Evolutionary conservation across 2,113 vertebrate species (phyloP).

Genomic region (Passerina amoena): DNA sequence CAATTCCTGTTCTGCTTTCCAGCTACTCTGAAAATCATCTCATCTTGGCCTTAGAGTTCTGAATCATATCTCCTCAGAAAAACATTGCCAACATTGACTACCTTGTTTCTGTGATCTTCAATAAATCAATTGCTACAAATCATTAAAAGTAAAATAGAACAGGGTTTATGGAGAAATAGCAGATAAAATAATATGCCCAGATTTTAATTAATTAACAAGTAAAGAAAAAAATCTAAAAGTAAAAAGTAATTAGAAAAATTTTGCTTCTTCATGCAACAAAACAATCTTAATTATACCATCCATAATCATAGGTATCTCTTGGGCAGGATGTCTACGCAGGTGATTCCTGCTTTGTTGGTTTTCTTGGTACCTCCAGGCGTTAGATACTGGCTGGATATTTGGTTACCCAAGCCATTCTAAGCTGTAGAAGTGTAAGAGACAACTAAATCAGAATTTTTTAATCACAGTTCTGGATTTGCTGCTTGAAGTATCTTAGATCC

Average conservation of each 20-base stretch:
- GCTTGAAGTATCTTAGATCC: background rate
- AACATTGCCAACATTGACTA: background rate
- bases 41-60: background rate
- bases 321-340: background rate
- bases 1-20: background rate
- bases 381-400: background rate
- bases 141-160: background rate
- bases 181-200: background rate
- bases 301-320: background rate
- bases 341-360: background rate
- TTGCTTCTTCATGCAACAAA: background rate
- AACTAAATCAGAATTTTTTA: background rate
- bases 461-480: background rate
- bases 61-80: background rate
- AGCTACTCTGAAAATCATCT: background rate
- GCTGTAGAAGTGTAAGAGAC: background rate
- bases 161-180: background rate
- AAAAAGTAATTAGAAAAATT: background rate
- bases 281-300: background rate
- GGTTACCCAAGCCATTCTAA: background rate
- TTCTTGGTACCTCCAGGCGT: background rate
- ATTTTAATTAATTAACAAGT: background rate
- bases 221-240: background rate
- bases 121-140: background rate
- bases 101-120: background rate